These are phyloP conservation scores for Peromyscus nudipes DNA, from an alignment of 2,797 vertebrate genomes.

Conservation along the genomic window DNA sequence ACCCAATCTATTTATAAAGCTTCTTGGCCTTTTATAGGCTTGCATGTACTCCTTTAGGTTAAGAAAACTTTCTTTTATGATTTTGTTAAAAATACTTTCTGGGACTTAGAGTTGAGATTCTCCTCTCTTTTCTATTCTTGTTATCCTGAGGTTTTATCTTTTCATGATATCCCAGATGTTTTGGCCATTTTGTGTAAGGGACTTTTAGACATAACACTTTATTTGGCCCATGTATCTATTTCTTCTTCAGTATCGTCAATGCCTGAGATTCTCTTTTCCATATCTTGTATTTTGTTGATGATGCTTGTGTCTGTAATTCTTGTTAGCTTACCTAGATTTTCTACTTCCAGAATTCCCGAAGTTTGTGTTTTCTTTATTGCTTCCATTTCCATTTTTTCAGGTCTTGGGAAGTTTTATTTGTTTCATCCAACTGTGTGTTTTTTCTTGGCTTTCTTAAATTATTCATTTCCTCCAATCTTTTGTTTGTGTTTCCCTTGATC, in stretches of 20 bases:
- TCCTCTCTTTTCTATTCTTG: too few relatives aligned
- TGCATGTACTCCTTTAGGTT: too few relatives aligned
- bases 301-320: background rate
- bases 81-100: too few relatives aligned
- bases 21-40: too few relatives aligned
- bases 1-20: too few relatives aligned
- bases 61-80: too few relatives aligned
- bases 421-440: background rate
- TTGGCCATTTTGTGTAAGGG: background rate
- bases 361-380: background rate
- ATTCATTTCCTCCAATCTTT: background rate
- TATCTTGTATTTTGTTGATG: background rate
- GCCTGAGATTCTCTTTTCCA: background rate
- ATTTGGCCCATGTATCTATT: background rate
- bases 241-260: background rate
- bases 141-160: too few relatives aligned
- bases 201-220: background rate
- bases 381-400: background rate
- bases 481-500: background rate
- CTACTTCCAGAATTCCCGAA: background rate
- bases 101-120: too few relatives aligned
- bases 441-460: background rate
- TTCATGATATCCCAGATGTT: background rate
- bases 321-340: too few relatives aligned
- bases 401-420: background rate